Conservation (phyloP, 2,888 invertebrate species). For the Tenthredo livida region DNA sequence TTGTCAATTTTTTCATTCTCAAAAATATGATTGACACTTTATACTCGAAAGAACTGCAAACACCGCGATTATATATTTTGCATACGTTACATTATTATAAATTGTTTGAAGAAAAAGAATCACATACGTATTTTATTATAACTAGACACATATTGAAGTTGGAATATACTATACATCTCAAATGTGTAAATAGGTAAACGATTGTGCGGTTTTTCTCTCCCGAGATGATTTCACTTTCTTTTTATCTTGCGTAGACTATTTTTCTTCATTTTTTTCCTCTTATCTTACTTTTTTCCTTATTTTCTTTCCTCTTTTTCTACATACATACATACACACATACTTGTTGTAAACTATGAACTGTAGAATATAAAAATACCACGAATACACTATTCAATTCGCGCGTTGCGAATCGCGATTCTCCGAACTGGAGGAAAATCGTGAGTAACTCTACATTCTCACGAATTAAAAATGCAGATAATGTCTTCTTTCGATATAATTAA, state of each 20-base stretch:
- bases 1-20: too few species aligned
- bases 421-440: background rate
- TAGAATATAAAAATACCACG: slow-evolving; percentile 68
- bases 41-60: too few species aligned
- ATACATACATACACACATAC: slow-evolving; percentile 59
- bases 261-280: background rate
- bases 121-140: too few species aligned
- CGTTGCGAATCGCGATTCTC: background rate
- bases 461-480: too few species aligned
- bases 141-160: too few species aligned
- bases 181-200: background rate
- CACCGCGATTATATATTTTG: too few species aligned
- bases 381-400: background rate
- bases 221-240: background rate
- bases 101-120: too few species aligned
- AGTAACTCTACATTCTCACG: too few species aligned
- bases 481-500: too few species aligned
- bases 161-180: background rate
- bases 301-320: background rate
- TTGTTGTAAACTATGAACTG: slow-evolving; percentile 68
- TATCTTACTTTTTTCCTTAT: background rate
- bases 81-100: too few species aligned
- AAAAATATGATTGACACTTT: too few species aligned
- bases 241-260: background rate
- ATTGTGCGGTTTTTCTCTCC: slow-evolving; percentile 16